Percentiles rank a stretch among this genome's conserved stretches.
phyloP scores from a whole-genome alignment of 2,888 invertebrate species.

The Idaea aversata region DNA sequence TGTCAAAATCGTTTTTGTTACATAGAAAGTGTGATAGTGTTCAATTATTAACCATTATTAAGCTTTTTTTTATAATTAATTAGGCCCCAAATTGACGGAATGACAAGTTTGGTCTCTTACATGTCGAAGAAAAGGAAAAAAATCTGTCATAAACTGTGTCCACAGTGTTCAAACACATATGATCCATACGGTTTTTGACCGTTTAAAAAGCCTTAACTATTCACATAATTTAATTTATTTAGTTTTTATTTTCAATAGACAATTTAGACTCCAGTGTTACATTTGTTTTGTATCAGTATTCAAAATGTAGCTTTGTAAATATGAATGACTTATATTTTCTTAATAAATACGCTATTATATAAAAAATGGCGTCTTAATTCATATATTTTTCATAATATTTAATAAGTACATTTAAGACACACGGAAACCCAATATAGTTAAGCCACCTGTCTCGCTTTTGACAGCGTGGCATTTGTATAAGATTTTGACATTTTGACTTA shows the following conservation, averaged over 20 bases:
- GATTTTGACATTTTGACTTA: neutral
- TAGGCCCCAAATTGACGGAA: neutral
- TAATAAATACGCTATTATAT: conserved; percentile 32
- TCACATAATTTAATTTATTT: too few relatives aligned
- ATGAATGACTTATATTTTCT: conserved; percentile 68
- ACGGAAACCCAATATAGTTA: too few relatives aligned
- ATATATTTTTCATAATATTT: conserved; percentile 66
- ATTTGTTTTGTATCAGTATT: conserved; percentile 59
- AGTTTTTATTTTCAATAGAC: conserved; percentile 14
- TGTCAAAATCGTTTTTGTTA: conserved; percentile 6
- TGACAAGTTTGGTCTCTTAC: neutral
- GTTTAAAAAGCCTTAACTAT: neutral
- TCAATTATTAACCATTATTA: conserved; percentile 19
- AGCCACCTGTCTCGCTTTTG: too few relatives aligned
- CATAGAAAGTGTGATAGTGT: conserved; percentile 55
- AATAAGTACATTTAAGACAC: too few relatives aligned
- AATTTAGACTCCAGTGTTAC: conserved; percentile 17
- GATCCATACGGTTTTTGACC: neutral
- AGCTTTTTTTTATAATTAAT: neutral
- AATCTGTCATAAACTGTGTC: too few relatives aligned
- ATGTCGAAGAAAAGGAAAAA: too few relatives aligned
- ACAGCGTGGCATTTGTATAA: neutral
- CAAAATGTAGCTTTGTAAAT: conserved; percentile 57
- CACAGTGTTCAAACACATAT: neutral
- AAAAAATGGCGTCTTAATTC: conserved; percentile 15